Evolutionary conservation across 2,797 vertebrate species (phyloP).

Genomic region (Mus caroli): DNA sequence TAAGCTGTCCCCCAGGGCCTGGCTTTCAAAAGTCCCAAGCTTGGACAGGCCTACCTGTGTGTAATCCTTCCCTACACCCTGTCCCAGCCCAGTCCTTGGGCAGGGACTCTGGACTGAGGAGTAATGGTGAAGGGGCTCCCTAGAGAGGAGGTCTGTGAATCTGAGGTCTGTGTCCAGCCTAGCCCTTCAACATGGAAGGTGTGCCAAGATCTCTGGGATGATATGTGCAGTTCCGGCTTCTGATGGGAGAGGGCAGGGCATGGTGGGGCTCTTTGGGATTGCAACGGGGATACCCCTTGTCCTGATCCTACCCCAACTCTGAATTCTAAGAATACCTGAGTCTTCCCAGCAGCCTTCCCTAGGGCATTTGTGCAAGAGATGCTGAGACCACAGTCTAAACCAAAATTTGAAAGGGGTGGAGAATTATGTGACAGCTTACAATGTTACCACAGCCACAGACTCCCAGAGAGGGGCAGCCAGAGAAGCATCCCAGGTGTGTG

Average conservation of each 20-base stretch:
- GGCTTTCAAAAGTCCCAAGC: accelerated
- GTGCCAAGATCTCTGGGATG: background rate
- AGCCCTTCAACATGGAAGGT: background rate
- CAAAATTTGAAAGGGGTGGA: background rate
- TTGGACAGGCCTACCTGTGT: no score
- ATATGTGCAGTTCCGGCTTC: background rate
- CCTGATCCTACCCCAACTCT: background rate
- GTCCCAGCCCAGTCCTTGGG: background rate
- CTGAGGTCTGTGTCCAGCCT: background rate
- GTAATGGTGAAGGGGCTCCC: background rate
- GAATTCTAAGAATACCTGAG: background rate
- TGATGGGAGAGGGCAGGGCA: background rate
- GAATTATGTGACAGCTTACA: accelerated
- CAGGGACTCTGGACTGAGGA: background rate
- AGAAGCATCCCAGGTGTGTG: background rate
- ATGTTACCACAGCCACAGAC: background rate
- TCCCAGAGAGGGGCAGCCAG: background rate
- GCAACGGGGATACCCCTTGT: accelerated
- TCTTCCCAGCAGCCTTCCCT: no score
- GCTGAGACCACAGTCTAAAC: background rate
- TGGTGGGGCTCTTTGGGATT: no score
- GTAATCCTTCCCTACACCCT: background rate
- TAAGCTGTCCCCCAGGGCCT: background rate
- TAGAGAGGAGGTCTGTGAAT: background rate
- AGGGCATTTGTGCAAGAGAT: background rate